These are phyloP conservation scores for Perithous albicinctus DNA, from an alignment of 2,888 invertebrate species.

Conservation along the genomic window DNA sequence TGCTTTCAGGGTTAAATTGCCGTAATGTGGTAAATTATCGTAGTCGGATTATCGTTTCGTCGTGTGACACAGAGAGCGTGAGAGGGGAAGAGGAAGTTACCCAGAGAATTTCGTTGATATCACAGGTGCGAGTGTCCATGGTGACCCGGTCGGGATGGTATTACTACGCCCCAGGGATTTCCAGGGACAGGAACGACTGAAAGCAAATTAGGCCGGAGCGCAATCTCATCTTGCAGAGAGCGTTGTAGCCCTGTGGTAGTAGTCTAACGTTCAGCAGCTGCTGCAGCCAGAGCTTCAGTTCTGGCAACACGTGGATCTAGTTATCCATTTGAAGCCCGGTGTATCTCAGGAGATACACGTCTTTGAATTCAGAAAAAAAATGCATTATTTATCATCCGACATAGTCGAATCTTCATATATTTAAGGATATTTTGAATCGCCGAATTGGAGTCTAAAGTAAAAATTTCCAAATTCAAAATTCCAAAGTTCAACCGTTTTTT, in stretches of 20 bases:
- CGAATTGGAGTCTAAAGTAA: too few relatives aligned
- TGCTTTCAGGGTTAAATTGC: background rate
- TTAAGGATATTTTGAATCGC: too few relatives aligned
- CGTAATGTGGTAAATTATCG: background rate
- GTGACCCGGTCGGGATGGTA: slow-evolving; percentile 1
- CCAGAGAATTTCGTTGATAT: slow-evolving; percentile 7
- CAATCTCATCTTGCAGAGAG: slow-evolving; percentile 33
- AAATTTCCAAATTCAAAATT: too few relatives aligned
- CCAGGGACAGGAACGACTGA: slow-evolving; percentile 7
- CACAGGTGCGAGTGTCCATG: slow-evolving; percentile 12
- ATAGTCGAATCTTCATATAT: too few relatives aligned
- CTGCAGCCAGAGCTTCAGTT: background rate
- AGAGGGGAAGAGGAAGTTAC: background rate
- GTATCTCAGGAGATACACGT: too few relatives aligned
- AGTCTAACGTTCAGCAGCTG: slow-evolving; percentile 19
- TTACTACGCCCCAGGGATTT: slow-evolving; percentile 27
- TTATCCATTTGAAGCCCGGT: too few relatives aligned
- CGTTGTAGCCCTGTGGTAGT: slow-evolving; percentile 16
- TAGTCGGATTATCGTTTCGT: background rate
- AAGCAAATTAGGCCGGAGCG: slow-evolving; percentile 38
- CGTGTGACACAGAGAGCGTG: background rate
- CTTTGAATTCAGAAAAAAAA: too few relatives aligned
- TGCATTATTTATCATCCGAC: too few relatives aligned
- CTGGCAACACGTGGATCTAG: slow-evolving; percentile 39
- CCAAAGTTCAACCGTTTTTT: too few relatives aligned